Conservation (phyloP, 2,113 vertebrate genomes). For the Speoplatyrhinus poulsoni region DNA sequence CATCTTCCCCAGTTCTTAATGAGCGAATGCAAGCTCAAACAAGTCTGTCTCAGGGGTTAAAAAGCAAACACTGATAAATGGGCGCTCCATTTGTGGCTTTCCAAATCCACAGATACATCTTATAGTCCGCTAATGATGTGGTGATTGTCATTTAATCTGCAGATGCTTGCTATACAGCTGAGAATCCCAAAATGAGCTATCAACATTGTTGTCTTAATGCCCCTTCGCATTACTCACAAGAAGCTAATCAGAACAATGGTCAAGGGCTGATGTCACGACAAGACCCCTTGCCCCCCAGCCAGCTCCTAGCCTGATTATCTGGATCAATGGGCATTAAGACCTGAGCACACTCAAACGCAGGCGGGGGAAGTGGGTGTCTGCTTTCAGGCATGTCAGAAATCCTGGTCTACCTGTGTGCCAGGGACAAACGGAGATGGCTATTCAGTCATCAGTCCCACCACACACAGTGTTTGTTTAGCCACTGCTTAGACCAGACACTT, state of each 20-base stretch:
- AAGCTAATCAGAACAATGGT: constrained; percentile 53
- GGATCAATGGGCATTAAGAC: constrained; percentile 69
- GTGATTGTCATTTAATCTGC: constrained; percentile 49
- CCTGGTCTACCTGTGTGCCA: constrained; percentile 57
- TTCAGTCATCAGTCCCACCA: constrained; percentile 53
- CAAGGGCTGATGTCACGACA: constrained; percentile 45
- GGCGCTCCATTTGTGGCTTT: constrained; percentile 33
- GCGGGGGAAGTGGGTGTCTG: constrained; percentile 31
- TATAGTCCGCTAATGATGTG: constrained; percentile 43
- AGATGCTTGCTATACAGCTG: constrained; percentile 20
- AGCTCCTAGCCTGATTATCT: constrained; percentile 69
- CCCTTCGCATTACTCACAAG: constrained; percentile 68
- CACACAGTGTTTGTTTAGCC: constrained; percentile 69
- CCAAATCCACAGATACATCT: constrained; percentile 50
- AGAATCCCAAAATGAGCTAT: constrained; percentile 44
- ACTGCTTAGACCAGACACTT: constrained; percentile 55
- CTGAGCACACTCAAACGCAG: constrained; percentile 57
- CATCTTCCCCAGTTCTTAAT: neutral
- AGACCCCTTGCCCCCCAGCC: constrained; percentile 47
- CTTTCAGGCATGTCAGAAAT: constrained; percentile 62
- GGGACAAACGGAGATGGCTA: constrained; percentile 57
- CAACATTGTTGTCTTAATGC: constrained; percentile 65
- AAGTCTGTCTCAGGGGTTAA: constrained; percentile 34
- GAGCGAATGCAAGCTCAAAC: constrained; percentile 48
- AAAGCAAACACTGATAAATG: constrained; percentile 30